These are phyloP conservation scores for Heliconius ethilla DNA, from an alignment of 2,888 invertebrate genomes.

Conservation along the genomic window DNA sequence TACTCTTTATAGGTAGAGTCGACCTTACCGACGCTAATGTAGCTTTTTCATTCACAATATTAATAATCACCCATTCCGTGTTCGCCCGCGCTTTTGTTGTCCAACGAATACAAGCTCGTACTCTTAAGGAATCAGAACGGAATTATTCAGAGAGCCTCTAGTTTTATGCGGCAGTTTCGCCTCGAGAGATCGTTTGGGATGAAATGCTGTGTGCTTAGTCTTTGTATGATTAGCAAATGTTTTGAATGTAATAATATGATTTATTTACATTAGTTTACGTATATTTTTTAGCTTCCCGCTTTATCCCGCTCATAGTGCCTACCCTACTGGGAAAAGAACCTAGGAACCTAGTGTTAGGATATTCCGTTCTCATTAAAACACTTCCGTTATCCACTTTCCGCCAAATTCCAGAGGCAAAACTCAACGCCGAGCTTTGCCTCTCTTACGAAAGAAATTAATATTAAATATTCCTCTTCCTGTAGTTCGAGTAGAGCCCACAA, in stretches of 20 bases:
- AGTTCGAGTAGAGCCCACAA: no score
- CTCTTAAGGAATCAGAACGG: constrained; percentile 42
- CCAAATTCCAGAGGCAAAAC: no score
- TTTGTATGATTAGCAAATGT: constrained; percentile 27
- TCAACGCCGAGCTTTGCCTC: no score
- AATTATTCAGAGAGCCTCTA: constrained; percentile 45
- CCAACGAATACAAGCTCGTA: constrained; percentile 40
- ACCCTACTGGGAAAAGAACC: no score
- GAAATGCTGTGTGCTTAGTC: constrained; percentile 27
- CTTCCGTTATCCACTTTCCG: no score
- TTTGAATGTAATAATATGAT: neutral
- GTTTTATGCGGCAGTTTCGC: constrained; percentile 36
- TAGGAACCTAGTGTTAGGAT: no score
- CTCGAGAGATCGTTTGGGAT: constrained; percentile 38
- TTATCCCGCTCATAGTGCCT: no score
- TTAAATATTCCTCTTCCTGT: no score
- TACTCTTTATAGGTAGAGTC: constrained; percentile 31
- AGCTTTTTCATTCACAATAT: constrained; percentile 50
- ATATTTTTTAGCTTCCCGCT: no score
- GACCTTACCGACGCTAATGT: constrained; percentile 39
- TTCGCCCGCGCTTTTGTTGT: constrained; percentile 48
- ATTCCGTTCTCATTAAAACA: no score
- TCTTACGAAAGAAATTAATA: no score
- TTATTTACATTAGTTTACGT: no score
- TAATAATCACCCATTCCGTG: constrained; percentile 49